phyloP scores from a whole-genome alignment of 2,888 invertebrate species.

The Chloroclystis v-ata region DNA sequence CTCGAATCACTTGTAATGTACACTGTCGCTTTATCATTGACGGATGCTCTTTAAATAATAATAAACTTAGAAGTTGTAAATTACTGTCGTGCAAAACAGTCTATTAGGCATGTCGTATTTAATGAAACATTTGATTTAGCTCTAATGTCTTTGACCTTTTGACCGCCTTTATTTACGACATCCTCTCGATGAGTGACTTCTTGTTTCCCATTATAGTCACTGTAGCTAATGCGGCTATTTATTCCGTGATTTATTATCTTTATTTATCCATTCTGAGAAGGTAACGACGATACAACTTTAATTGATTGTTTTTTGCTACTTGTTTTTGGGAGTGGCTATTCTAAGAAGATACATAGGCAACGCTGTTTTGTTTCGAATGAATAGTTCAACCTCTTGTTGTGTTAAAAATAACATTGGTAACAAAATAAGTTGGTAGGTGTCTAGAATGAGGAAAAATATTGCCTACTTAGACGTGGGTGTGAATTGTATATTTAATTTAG shows the following conservation, averaged over 20 bases:
- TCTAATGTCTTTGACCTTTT: slow-evolving; percentile 44
- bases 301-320: no score
- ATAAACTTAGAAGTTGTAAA: slow-evolving; percentile 13
- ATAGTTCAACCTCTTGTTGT: no score
- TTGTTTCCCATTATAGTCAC: background rate
- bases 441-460: no score
- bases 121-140: background rate
- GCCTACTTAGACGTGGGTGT: no score
- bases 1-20: slow-evolving; percentile 43
- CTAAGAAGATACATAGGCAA: slow-evolving; percentile 39
- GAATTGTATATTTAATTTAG: no score
- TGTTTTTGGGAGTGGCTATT: slow-evolving; percentile 40
- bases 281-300: slow-evolving; percentile 31
- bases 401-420: no score
- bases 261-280: slow-evolving; percentile 14
- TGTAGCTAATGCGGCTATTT: background rate
- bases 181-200: background rate
- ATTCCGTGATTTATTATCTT: no score
- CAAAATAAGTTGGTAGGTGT: no score
- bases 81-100: slow-evolving; percentile 11
- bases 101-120: background rate
- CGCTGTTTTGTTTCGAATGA: slow-evolving; percentile 45
- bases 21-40: slow-evolving; percentile 34
- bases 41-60: slow-evolving; percentile 13
- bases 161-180: slow-evolving; percentile 28